phyloP scores from a whole-genome alignment of 2,888 invertebrate species.

The Drosophila pegasa region DNA sequence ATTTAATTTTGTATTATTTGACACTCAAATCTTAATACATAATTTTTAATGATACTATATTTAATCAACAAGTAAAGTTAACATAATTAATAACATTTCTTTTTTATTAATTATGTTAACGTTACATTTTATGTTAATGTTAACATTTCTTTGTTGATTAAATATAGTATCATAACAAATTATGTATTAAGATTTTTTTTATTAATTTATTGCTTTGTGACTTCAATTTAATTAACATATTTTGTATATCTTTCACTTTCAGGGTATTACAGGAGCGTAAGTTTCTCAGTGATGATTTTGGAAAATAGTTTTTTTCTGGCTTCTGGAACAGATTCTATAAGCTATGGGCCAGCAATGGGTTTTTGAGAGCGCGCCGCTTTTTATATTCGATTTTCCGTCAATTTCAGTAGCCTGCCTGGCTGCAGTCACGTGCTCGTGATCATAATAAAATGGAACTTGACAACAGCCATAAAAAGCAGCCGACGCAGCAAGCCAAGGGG shows the following conservation, averaged over 20 bases:
- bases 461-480: slow-evolving; percentile 62
- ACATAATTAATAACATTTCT: too few species aligned
- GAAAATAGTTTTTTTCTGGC: slow-evolving; percentile 1
- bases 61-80: too few species aligned
- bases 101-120: too few species aligned
- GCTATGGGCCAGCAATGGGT: slow-evolving; percentile 13
- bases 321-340: slow-evolving; percentile 22
- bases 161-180: too few species aligned
- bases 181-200: too few species aligned
- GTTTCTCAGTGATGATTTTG: background rate
- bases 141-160: too few species aligned
- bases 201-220: too few species aligned
- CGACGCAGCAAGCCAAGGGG: slow-evolving; percentile 8
- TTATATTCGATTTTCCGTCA: slow-evolving; percentile 37
- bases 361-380: slow-evolving; percentile 9
- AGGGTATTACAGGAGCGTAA: slow-evolving; percentile 1
- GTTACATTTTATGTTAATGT: too few species aligned
- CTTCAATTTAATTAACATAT: background rate
- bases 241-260: background rate
- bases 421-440: slow-evolving; percentile 66
- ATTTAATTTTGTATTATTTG: too few species aligned
- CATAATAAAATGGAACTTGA: slow-evolving; percentile 63
- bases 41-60: too few species aligned
- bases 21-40: too few species aligned
- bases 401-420: slow-evolving; percentile 44